A percentile compares a stretch with the other conserved stretches of the same genome.
phyloP scores from a whole-genome alignment of 2,797 vertebrate genomes.

The Chloroceryle amazona region DNA sequence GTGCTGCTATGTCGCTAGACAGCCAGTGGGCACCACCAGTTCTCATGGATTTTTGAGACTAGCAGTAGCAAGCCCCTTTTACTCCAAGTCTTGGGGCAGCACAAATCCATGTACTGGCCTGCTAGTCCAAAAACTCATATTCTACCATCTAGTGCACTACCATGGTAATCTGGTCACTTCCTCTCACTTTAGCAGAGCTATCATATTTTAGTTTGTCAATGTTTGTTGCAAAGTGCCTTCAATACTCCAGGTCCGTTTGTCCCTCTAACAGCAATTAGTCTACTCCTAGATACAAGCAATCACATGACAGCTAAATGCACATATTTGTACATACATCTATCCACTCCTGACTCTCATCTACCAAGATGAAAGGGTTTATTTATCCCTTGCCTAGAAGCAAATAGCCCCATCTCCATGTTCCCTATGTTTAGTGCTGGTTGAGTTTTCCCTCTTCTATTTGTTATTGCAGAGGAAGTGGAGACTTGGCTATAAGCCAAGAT shows the following conservation, averaged over 20 bases:
- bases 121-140: neutral
- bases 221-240: neutral
- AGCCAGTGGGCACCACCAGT: accelerated
- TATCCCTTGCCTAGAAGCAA: neutral
- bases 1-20: neutral
- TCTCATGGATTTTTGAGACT: neutral
- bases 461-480: neutral
- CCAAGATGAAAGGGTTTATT: neutral
- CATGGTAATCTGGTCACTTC: neutral
- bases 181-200: neutral
- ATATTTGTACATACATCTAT: neutral
- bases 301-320: neutral
- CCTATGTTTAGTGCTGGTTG: accelerated
- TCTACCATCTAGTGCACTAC: neutral
- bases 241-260: neutral
- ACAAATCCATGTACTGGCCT: neutral
- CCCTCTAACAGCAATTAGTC: neutral
- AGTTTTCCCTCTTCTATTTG: neutral
- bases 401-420: neutral
- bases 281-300: neutral
- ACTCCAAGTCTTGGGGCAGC: neutral
- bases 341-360: neutral
- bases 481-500: neutral
- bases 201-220: neutral
- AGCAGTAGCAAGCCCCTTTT: neutral